Conservation (phyloP, 2,888 invertebrate genomes). For the Ypsolopha scabrella region DNA sequence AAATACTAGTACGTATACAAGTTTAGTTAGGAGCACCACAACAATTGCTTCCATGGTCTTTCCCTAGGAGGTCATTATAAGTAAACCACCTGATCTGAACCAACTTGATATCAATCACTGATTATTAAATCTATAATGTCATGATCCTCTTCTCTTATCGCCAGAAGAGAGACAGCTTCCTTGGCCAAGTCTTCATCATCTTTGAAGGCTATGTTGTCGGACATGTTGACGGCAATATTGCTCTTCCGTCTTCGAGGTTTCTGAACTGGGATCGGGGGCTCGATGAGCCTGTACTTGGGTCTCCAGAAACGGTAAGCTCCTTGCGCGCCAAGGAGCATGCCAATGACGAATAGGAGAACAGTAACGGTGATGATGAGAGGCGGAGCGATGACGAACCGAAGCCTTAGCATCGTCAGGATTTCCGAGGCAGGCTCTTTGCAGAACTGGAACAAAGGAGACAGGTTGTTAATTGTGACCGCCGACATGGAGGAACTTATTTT, state of each 20-base stretch:
- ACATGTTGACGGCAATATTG: slow-evolving; percentile 30
- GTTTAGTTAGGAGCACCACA: too few species aligned
- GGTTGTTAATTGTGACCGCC: too few species aligned
- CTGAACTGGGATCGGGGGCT: slow-evolving; percentile 11
- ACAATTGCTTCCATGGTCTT: too few species aligned
- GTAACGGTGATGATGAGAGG: slow-evolving; percentile 53
- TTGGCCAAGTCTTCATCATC: slow-evolving; percentile 37
- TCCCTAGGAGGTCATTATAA: too few species aligned
- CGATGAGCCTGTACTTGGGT: slow-evolving; percentile 38
- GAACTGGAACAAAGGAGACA: slow-evolving; percentile 22
- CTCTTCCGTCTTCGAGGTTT: slow-evolving; percentile 23
- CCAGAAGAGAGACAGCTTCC: slow-evolving; percentile 42
- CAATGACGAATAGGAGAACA: slow-evolving; percentile 51
- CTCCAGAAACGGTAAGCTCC: slow-evolving; percentile 40
- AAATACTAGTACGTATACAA: too few species aligned
- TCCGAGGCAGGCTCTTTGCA: slow-evolving; percentile 48
- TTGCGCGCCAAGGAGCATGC: slow-evolving; percentile 49
- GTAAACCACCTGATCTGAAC: too few species aligned
- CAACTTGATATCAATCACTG: background rate
- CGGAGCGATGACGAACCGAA: slow-evolving; percentile 64
- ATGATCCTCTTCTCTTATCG: slow-evolving; percentile 40
- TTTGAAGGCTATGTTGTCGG: slow-evolving; percentile 31
- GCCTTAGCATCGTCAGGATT: slow-evolving; percentile 46
- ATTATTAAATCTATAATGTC: slow-evolving; percentile 27
- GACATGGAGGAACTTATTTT: too few species aligned